A percentile compares a stretch with the other conserved stretches of the same genome.
Evolutionary conservation across 1,140 invertebrate species (phyloP).

Genomic region (Pseudomyrmex sp.): DNA sequence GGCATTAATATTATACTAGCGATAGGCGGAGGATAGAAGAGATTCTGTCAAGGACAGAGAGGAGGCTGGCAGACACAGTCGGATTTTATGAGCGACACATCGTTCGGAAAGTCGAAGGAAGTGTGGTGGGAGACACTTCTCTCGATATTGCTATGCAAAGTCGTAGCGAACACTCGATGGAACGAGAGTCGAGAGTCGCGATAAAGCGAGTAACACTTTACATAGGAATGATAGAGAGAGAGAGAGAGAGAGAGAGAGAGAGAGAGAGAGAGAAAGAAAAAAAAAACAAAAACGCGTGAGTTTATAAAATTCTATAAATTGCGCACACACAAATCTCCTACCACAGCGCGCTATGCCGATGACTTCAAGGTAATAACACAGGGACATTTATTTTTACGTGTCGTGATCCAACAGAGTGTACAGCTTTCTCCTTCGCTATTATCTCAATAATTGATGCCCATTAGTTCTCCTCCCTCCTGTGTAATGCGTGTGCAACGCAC

Average conservation of each 20-base stretch:
- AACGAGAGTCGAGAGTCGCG: not conserved
- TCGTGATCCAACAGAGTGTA: not conserved
- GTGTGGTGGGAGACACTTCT: not conserved
- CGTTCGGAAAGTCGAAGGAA: constrained; percentile 43
- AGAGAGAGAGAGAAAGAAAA: no score
- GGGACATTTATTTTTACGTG: not conserved
- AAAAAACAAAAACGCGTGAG: not conserved
- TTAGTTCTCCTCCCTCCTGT: constrained; percentile 1
- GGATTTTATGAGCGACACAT: constrained; percentile 29
- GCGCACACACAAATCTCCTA: not conserved
- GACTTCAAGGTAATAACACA: constrained; percentile 10
- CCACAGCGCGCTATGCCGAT: not conserved
- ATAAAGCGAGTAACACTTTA: not conserved
- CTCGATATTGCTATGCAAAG: not conserved
- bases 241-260: no score
- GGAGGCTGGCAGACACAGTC: constrained; percentile 1
- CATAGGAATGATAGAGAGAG: not conserved
- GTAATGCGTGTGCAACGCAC: constrained; percentile 21
- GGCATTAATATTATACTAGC: constrained; percentile 62
- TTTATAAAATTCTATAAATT: not conserved
- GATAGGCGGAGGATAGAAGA: constrained; percentile 44
- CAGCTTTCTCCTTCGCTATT: constrained; percentile 18
- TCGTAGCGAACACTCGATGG: not conserved
- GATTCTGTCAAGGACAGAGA: constrained; percentile 39
- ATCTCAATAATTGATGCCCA: constrained; percentile 12